Evolutionary conservation across 2,113 vertebrate species (phyloP), one percentile per base, ranked within the genome.

Genomic region (Macroglossus sobrinus): DNA sequence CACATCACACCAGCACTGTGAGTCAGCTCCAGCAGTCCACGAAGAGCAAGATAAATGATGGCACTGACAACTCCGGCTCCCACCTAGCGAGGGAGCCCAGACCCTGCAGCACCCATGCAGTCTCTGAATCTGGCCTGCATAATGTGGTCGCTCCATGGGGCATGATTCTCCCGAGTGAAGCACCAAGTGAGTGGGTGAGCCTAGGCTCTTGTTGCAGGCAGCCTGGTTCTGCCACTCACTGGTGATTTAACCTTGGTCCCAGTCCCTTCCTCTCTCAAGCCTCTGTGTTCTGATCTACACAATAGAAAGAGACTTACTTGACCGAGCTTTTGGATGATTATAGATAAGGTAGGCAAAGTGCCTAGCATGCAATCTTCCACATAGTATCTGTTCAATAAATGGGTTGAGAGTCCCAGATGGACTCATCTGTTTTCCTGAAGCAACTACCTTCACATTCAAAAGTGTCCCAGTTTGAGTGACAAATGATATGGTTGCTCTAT

Each of bases 1-100:
- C 45, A 0, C 2, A 3, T 76, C 68, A 33, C 45, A 28, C 18
- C 0, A 0, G 38, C 50, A 50, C 28, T 43, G 50, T 38, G 47
- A 68, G 40, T 24, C 35, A 43, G 63, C 18, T 61, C 45, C 3
- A n/a, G 22, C 64, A 0, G 19, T 50, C 22, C 45, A 21, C 0
- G 24, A 45, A 50, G 11, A 88, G 26, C 28, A 30, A 47, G 50
- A 19, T 21, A 38, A 40, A 64, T 21, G 40, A 69, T 35, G 15
- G 55, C 64, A 61, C 69, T 22, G 63, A 22, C 5, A 35, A 66
- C 16, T n/a, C 50, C 22, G 21, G 43, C 64, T 43, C 14, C 55
- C 21, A 4, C 4, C 91, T 69, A 28, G 38, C 2, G 0, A 68
- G 35, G 26, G 57, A 35, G 21, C 33, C 63, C 30, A 55, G 93